phyloP scores from a whole-genome alignment of 2,113 vertebrate species.

The Pimephales promelas region DNA sequence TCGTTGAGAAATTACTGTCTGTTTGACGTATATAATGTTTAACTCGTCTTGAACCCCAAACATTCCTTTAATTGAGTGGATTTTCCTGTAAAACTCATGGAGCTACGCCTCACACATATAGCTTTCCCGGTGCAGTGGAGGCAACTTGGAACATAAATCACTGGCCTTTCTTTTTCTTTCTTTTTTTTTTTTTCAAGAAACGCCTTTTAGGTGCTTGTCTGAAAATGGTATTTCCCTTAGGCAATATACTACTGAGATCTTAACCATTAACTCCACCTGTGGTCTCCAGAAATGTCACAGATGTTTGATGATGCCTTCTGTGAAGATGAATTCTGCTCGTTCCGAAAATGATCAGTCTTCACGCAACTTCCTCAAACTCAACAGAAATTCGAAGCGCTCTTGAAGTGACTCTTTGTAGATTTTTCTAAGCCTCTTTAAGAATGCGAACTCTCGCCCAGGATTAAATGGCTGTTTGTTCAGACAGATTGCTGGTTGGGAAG shows the following conservation, averaged over 20 bases:
- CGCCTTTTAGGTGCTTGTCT: slow-evolving; percentile 30
- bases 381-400: background rate
- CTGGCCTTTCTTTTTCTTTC: slow-evolving; percentile 52
- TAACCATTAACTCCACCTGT: slow-evolving; percentile 17
- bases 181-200: background rate
- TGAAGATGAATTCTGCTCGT: background rate
- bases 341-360: background rate
- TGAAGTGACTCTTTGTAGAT: slow-evolving; percentile 33
- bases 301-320: slow-evolving; percentile 5
- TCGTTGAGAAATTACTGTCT: background rate
- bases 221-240: slow-evolving; percentile 33
- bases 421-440: slow-evolving; percentile 32
- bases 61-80: slow-evolving; percentile 33
- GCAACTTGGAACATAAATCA: slow-evolving; percentile 59
- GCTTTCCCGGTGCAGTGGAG: slow-evolving; percentile 39
- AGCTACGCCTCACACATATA: slow-evolving; percentile 47
- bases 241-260: background rate
- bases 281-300: slow-evolving; percentile 10
- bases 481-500: background rate
- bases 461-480: slow-evolving; percentile 43
- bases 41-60: background rate
- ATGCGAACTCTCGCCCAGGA: slow-evolving; percentile 38
- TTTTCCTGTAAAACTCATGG: slow-evolving; percentile 54
- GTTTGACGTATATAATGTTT: background rate
- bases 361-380: background rate